Conservation (phyloP, 2,797 vertebrate genomes). For the Ataeniobius toweri region DNA sequence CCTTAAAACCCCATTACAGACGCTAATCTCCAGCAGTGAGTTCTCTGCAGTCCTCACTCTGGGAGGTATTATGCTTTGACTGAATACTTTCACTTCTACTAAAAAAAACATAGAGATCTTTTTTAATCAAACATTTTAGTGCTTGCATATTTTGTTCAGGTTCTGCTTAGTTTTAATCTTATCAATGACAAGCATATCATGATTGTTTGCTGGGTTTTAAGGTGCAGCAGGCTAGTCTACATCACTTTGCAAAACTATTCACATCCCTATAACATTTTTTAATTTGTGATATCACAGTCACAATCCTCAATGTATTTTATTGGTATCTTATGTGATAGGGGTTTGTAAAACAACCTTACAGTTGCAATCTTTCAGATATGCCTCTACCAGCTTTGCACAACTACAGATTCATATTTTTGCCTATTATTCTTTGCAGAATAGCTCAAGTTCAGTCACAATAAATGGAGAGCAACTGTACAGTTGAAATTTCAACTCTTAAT, state of each 20-base stretch:
- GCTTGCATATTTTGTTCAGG: constrained; percentile 9
- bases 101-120: constrained; percentile 42
- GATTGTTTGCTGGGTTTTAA: constrained; percentile 22
- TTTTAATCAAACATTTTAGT: constrained; percentile 24
- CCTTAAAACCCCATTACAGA: constrained; percentile 75
- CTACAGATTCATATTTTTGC: background rate
- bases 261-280: background rate
- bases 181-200: constrained; percentile 19
- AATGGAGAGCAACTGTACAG: background rate
- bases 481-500: background rate
- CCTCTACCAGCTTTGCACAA: background rate
- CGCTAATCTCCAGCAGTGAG: constrained; percentile 66
- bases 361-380: background rate
- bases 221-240: constrained; percentile 19
- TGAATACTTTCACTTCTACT: constrained; percentile 56
- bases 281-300: background rate
- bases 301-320: background rate
- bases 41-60: constrained; percentile 40
- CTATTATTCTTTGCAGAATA: background rate
- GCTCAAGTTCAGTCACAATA: background rate
- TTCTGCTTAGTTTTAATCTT: constrained; percentile 23
- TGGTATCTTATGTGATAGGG: no score
- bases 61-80: constrained; percentile 52
- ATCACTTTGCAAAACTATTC: background rate
- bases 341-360: no score